Percentiles rank a stretch among this genome's conserved stretches.
Evolutionary conservation across 1,140 invertebrate species (phyloP).

Genomic region (Conus betulinus): DNA sequence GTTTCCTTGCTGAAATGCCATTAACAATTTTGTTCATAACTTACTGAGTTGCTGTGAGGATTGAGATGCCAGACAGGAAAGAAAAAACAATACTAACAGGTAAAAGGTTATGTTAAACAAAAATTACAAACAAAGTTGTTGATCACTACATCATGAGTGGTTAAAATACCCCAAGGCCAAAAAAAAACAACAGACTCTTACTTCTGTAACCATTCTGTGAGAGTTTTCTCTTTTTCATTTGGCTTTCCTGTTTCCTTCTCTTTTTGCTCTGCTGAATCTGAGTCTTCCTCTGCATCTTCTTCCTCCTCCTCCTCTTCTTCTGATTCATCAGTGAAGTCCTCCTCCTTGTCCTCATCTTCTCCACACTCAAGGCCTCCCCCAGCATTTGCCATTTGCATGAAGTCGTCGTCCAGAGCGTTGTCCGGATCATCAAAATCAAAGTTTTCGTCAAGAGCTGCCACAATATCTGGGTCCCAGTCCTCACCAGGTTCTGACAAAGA

Average conservation of each 20-base stretch:
- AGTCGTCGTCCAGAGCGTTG: constrained; percentile 93
- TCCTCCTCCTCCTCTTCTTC: neutral
- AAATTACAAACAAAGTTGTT: too few species aligned
- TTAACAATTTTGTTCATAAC: too few species aligned
- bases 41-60: too few species aligned
- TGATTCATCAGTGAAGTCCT: neutral
- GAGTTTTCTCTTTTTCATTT: neutral
- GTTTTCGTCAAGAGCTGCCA: constrained; percentile 95
- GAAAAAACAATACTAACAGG: too few species aligned
- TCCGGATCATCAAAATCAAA: constrained; percentile 89
- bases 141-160: too few species aligned
- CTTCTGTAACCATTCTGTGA: neutral
- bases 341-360: neutral
- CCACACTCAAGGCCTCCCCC: neutral
- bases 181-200: neutral
- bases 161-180: too few species aligned
- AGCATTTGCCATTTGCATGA: constrained; percentile 83
- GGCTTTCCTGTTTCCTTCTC: neutral
- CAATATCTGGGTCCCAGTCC: constrained; percentile 88
- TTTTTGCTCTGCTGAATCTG: neutral
- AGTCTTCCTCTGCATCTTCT: neutral
- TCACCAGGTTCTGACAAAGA: neutral
- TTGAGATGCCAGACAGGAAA: too few species aligned
- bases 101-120: too few species aligned
- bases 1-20: too few species aligned